Evolutionary conservation across 2,888 invertebrate genomes (phyloP), one percentile per base, ranked within the genome.

Genomic region (Coenonympha glycerion): DNA sequence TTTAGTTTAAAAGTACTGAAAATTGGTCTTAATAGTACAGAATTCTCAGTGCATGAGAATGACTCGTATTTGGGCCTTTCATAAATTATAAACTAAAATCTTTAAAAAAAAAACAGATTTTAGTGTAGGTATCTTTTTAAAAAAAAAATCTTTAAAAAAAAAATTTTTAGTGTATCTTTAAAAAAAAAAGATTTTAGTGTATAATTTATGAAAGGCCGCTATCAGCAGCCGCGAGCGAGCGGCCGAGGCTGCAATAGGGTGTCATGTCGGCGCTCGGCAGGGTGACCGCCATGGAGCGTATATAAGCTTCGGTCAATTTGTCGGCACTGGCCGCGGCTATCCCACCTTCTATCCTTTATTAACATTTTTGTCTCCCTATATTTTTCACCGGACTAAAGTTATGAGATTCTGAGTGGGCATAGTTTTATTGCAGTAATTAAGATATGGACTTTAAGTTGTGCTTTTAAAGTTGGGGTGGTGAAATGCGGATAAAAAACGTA

Each of bases 391-490:
- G 62, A 66, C 66, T 71, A 72, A 70, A 79, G 70, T 76, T 79
- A 81, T 81, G 76, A 76, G 79, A 70, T 75, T 81, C 73, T 71
- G 72, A 72, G 71, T 69, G 71, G 69, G 71, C 75, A 76, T 79
- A 72, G 71, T 77, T 82, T 84, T 85, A 85, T 83, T 81, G 73
- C 71, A 70, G 84, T 76, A 79, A 82, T 85, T 83, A 76, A 86
- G 85, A 86, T 86, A 83, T 73, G 68, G 67, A 68, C 66, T 76
- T 69, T 76, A 76, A 73, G 74, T 70, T 69, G 69, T 62, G 81
- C 84, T 84, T 84, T 85, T 82, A 84, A 75, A 72, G 68, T 62
- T 55, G 48, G 60, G 60, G 58, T 65, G 63, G 64, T 67, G 68
- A 66, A 73, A 71, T 71, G 69, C 65, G 21, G 39, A 55, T 55